Evolutionary conservation across 2,113 vertebrate species (phyloP), one percentile per base, ranked within the genome.

Genomic region (Corvus cornix): DNA sequence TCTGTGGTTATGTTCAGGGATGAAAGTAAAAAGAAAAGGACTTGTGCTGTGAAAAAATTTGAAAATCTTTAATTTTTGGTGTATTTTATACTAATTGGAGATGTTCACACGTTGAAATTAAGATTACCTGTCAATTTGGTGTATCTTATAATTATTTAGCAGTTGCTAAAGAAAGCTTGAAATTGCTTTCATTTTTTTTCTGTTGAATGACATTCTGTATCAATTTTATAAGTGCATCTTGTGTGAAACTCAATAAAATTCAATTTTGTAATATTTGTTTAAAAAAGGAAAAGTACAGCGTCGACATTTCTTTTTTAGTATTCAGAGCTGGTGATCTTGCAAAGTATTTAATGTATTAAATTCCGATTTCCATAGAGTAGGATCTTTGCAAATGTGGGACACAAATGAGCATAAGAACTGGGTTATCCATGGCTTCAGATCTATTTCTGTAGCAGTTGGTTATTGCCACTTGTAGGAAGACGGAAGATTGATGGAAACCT

Each of bases 161-260:
- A 87, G 63, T 96, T 95, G 93, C 95, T 97, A 76, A 97, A 93
- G 95, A 95, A 97, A 97, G 93, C 96, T 93, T 84, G 83, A 95
- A 97, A 94, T 91, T 87, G 92, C 82, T 95, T 96, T 97, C 93
- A 44, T 91, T 93, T 89, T 93, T 96, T 96, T 97, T 96, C 96
- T 97, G 97, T 98, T 97, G 95, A 97, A 97, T 96, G 97, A 97
- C 95, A 96, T 98, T 98, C 97, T 98, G 96, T 98, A 98, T 97
- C 98, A 97, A 98, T 98, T 98, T 98, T 98, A 97, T 98, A 98
- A 98, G 96, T 98, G 98, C 97, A 98, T 98, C 98, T 97, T 98
- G 98, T 98, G 98, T 98, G 98, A 98, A 98, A 98, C 97, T 98
- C 97, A 97, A 98, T 98, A 98, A 98, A 97, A 98, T 97, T 97